These are phyloP conservation scores for Halictus ligatus DNA, from an alignment of 2,888 invertebrate genomes.

Conservation along the genomic window DNA sequence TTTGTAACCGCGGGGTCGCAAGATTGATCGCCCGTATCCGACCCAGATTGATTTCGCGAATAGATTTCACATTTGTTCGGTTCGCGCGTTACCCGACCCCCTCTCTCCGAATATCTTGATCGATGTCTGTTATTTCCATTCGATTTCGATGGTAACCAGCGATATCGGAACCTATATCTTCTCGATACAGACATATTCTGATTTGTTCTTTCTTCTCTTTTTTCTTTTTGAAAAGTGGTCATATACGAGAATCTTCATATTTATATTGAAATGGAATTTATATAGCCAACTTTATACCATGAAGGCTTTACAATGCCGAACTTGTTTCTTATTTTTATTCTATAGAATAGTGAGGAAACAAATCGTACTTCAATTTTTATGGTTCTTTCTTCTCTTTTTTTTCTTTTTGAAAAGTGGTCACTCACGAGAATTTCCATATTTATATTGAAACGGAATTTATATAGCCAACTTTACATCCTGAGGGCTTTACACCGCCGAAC, in stretches of 20 bases:
- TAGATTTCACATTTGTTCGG: slow-evolving; percentile 12
- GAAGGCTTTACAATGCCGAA: too few species aligned
- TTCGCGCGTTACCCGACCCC: not conserved
- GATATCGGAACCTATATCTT: not conserved
- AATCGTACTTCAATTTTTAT: too few species aligned
- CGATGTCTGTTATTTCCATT: slow-evolving; percentile 7
- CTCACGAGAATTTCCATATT: too few species aligned
- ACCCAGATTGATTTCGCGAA: slow-evolving; percentile 38
- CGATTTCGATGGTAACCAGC: not conserved
- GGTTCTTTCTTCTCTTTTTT: not conserved
- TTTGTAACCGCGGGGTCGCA: not conserved
- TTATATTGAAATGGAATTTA: too few species aligned
- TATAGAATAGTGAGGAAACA: too few species aligned
- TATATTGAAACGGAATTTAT: too few species aligned
- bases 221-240: not conserved
- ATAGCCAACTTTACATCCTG: too few species aligned
- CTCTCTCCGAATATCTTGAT: not conserved
- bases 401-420: not conserved
- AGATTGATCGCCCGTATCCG: slow-evolving; percentile 29
- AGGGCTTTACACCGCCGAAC: too few species aligned
- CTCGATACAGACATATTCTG: not conserved
- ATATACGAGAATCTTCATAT: not conserved
- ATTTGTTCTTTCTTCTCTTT: not conserved
- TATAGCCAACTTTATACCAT: too few species aligned
- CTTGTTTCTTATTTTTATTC: too few species aligned